phyloP scores from a whole-genome alignment of 2,113 vertebrate genomes.

The Tetrax tetrax region DNA sequence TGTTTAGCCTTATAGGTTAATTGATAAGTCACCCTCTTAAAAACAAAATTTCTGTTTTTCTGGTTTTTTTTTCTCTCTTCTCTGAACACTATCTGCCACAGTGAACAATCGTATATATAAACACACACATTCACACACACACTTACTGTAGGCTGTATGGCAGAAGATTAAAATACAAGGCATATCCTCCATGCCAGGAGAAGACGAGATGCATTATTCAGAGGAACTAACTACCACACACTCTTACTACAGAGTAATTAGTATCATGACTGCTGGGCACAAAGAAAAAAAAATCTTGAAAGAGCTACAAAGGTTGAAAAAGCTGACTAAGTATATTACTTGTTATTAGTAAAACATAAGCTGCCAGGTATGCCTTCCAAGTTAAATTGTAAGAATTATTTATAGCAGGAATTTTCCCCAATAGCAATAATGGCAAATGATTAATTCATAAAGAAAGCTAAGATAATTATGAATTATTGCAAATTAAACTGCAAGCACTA shows the following conservation, averaged over 20 bases:
- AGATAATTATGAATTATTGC: constrained; percentile 46
- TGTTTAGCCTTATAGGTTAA: not conserved
- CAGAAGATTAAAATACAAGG: not conserved
- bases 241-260: constrained; percentile 36
- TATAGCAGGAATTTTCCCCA: constrained; percentile 15
- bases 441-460: constrained; percentile 27
- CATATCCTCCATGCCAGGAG: not conserved
- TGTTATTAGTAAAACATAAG: constrained; percentile 11
- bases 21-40: not conserved
- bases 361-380: not conserved
- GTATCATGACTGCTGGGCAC: not conserved
- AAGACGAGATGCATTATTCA: constrained; percentile 35
- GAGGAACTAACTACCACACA: not conserved
- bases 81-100: not conserved
- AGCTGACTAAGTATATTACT: constrained; percentile 16
- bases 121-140: not conserved
- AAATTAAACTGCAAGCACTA: constrained; percentile 12
- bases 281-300: constrained; percentile 4
- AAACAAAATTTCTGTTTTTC: not conserved
- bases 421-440: constrained; percentile 28
- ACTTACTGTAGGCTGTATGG: not conserved
- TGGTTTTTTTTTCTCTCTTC: not conserved
- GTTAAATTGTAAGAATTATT: constrained; percentile 14
- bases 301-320: constrained; percentile 23
- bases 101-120: not conserved